Evolutionary conservation across 2,113 vertebrate species (phyloP).

Genomic region (Xiphophorus couchianus): DNA sequence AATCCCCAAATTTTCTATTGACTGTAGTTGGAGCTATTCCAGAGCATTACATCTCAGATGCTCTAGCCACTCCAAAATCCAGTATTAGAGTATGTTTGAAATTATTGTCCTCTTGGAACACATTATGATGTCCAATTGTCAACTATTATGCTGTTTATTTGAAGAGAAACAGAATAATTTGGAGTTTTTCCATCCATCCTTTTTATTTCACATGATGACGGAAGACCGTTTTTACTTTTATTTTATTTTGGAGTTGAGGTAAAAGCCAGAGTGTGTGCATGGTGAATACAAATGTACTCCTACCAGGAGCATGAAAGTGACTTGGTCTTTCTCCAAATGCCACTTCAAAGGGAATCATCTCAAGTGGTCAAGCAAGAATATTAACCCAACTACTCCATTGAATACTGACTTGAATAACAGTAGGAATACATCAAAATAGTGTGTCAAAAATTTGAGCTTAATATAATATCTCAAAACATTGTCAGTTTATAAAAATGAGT

Average conservation of each 20-base stretch:
- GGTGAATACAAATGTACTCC: slow-evolving; percentile 55
- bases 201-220: background rate
- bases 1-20: background rate
- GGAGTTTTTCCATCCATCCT: background rate
- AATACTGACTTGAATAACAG: slow-evolving; percentile 4
- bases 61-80: no score
- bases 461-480: background rate
- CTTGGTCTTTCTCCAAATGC: slow-evolving; percentile 46
- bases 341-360: slow-evolving; percentile 41
- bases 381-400: background rate
- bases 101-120: background rate
- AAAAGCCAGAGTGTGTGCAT: slow-evolving; percentile 20
- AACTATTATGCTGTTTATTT: background rate
- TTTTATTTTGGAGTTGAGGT: slow-evolving; percentile 25
- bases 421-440: background rate
- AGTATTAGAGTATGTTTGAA: background rate
- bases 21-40: background rate
- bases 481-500: no score
- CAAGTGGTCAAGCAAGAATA: slow-evolving; percentile 20
- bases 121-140: background rate
- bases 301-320: slow-evolving; percentile 42
- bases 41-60: no score
- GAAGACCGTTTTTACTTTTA: background rate
- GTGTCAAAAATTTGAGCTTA: background rate
- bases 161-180: background rate